Evolutionary conservation across 2,113 vertebrate species (phyloP).

Genomic region (Dasypus novemcinctus): DNA sequence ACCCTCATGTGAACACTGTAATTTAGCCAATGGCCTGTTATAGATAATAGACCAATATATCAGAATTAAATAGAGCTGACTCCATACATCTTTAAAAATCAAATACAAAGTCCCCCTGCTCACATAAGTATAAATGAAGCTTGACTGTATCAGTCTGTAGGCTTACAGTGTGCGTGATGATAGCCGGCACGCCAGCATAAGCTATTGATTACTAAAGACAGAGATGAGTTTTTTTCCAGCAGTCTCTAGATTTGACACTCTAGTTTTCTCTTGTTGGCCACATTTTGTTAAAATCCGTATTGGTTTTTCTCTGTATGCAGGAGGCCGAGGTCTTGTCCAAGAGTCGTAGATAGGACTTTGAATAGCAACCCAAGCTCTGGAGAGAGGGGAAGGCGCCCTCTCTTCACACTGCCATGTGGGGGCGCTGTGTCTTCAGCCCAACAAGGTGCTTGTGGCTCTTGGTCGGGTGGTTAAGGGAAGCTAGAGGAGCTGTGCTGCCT

Average conservation of each 20-base stretch:
- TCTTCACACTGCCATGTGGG: neutral
- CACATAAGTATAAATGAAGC: conserved; percentile 84
- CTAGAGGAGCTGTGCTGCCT: accelerated
- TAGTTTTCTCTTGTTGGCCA: conserved; percentile 32
- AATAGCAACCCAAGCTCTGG: neutral
- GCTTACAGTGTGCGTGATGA: conserved; percentile 54
- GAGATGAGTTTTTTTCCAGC: conserved; percentile 72
- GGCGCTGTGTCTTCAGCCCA: neutral
- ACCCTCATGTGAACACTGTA: conserved; percentile 72
- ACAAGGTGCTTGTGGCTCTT: neutral
- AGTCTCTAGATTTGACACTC: conserved; percentile 36
- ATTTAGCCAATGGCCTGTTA: conserved; percentile 79
- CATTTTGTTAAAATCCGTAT: conserved; percentile 44
- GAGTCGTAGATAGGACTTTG: neutral
- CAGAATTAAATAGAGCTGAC: conserved; percentile 79
- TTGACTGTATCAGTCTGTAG: conserved; percentile 79
- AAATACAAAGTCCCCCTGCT: conserved; percentile 78
- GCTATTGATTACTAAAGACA: conserved; percentile 78
- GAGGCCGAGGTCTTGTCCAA: neutral
- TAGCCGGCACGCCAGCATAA: conserved; percentile 61
- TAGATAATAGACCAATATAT: conserved; percentile 80
- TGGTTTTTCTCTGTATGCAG: neutral
- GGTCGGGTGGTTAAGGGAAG: neutral
- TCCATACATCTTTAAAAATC: conserved; percentile 80
- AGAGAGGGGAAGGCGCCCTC: neutral